phyloP scores from a whole-genome alignment of 2,113 vertebrate species.

The human (Homo sapiens) region DNA sequence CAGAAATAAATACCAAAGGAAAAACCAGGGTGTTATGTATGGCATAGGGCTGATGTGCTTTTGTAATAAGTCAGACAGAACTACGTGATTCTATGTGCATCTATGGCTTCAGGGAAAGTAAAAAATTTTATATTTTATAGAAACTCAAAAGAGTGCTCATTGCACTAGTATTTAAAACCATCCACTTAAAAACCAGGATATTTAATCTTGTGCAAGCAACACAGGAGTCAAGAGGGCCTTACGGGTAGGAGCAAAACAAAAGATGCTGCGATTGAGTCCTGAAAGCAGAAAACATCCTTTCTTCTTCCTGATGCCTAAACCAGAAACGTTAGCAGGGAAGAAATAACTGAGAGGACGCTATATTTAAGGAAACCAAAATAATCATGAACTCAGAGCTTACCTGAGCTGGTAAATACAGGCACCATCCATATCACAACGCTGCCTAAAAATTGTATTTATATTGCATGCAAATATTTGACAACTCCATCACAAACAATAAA shows the following conservation, averaged over 20 bases:
- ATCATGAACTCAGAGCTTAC: background rate
- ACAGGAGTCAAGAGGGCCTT: background rate
- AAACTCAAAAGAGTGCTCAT: background rate
- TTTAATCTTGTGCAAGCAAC: background rate
- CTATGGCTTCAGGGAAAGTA: background rate
- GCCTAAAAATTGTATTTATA: background rate
- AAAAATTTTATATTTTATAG: background rate
- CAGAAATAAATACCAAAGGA: background rate
- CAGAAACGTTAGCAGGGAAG: background rate
- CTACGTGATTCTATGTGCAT: background rate
- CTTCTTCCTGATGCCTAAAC: background rate
- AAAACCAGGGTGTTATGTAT: background rate
- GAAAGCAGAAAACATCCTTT: background rate
- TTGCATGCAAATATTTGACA: background rate
- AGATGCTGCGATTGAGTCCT: background rate
- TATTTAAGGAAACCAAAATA: background rate
- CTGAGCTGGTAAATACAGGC: background rate
- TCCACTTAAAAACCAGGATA: background rate
- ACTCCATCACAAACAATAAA: background rate
- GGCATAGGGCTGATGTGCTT: background rate
- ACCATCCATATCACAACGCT: background rate
- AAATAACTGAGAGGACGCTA: background rate
- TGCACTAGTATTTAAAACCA: background rate
- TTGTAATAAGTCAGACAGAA: rapidly evolving
- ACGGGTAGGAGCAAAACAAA: background rate